These are phyloP conservation scores for Tachina lurida DNA, from an alignment of 2,888 invertebrate genomes.

Conservation along the genomic window DNA sequence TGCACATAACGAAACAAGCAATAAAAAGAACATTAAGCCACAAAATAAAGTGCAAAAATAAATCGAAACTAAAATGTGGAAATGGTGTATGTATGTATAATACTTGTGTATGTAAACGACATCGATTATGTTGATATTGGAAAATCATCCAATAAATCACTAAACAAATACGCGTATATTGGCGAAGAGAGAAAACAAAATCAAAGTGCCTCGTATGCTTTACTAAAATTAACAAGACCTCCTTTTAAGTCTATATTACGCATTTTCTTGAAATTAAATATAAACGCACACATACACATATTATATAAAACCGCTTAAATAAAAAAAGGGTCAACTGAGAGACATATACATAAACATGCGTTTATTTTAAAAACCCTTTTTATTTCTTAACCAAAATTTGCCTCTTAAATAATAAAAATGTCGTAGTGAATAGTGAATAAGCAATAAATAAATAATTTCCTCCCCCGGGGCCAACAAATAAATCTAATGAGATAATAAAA, in stretches of 20 bases:
- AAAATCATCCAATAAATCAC: slow-evolving; percentile 65
- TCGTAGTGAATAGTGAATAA: slow-evolving; percentile 43
- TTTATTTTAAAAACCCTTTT: neutral
- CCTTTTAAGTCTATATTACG: neutral
- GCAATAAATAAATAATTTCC: slow-evolving; percentile 66
- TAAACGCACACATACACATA: neutral
- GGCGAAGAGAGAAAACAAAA: slow-evolving; percentile 38
- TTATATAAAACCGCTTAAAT: neutral
- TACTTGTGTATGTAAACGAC: neutral
- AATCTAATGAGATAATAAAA: slow-evolving; percentile 27
- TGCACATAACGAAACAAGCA: neutral
- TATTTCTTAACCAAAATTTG: slow-evolving; percentile 38
- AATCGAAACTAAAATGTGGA: neutral
- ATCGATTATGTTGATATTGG: slow-evolving; percentile 63
- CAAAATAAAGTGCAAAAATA: neutral
- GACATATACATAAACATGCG: neutral
- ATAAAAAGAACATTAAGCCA: neutral
- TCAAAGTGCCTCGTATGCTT: slow-evolving; percentile 4
- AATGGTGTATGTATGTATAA: neutral
- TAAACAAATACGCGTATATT: slow-evolving; percentile 57
- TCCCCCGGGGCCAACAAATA: slow-evolving; percentile 50
- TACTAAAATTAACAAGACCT: slow-evolving; percentile 40
- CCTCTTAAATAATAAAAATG: neutral
- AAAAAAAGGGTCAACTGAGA: slow-evolving; percentile 5
- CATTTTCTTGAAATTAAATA: slow-evolving; percentile 7